These are phyloP conservation scores for Drosophila quadrilineata DNA, from an alignment of 1,140 invertebrate genomes.

Conservation along the genomic window DNA sequence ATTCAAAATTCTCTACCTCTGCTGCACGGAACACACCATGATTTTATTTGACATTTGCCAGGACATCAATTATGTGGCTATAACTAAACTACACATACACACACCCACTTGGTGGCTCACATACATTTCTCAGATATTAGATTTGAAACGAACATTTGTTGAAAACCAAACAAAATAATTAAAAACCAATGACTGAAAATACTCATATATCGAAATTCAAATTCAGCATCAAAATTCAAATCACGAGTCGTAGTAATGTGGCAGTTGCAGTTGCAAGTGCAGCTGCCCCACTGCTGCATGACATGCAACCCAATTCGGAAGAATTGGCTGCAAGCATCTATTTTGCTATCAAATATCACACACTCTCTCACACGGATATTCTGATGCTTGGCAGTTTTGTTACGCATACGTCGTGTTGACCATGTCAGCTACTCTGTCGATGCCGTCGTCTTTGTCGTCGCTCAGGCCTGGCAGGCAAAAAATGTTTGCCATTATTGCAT, in stretches of 20 bases:
- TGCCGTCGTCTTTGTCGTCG: constrained; percentile 25
- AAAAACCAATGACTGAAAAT: constrained; percentile 55
- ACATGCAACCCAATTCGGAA: constrained; percentile 50
- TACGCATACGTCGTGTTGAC: constrained; percentile 58
- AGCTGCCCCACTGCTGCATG: constrained; percentile 8
- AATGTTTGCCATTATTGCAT: constrained; percentile 79
- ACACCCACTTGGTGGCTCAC: background rate
- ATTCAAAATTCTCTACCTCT: too few relatives aligned
- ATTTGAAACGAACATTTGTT: constrained; percentile 30
- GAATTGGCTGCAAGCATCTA: constrained; percentile 31
- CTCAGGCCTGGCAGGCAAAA: constrained; percentile 71
- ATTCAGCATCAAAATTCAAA: constrained; percentile 69
- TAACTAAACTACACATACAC: constrained; percentile 39
- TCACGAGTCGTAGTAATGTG: constrained; percentile 48
- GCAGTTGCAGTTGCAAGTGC: constrained; percentile 28
- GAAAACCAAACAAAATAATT: constrained; percentile 74
- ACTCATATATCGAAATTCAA: constrained; percentile 42
- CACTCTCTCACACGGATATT: background rate
- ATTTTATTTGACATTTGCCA: constrained; percentile 19
- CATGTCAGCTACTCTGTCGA: constrained; percentile 38
- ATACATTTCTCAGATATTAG: constrained; percentile 5
- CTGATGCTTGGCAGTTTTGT: constrained; percentile 28
- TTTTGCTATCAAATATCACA: constrained; percentile 71
- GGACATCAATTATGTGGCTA: constrained; percentile 65
- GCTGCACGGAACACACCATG: too few relatives aligned